Evolutionary conservation across 2,797 vertebrate genomes (phyloP).

Genomic region (Sitta carolinensis): DNA sequence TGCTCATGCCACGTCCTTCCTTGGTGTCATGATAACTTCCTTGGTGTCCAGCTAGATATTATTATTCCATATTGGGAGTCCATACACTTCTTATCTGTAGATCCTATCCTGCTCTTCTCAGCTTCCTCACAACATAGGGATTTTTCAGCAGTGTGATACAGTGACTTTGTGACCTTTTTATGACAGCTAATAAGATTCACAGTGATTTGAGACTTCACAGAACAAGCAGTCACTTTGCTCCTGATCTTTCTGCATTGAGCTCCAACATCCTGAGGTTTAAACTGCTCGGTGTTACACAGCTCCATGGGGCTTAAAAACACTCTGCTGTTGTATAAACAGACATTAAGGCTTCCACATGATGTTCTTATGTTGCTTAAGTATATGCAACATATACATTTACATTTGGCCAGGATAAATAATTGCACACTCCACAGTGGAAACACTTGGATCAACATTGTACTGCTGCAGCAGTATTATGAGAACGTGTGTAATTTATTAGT

Average conservation of each 20-base stretch:
- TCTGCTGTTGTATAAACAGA: neutral
- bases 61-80: fast-evolving
- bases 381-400: neutral
- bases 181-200: neutral
- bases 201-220: neutral
- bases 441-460: neutral
- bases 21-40: neutral
- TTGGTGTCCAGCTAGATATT: neutral
- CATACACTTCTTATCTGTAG: neutral
- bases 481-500: neutral
- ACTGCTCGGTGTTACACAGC: neutral
- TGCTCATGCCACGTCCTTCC: neutral
- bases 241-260: neutral
- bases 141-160: neutral
- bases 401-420: conserved; percentile 5
- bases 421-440: neutral
- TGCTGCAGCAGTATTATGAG: neutral
- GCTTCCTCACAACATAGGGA: neutral
- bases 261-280: neutral
- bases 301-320: neutral
- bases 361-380: neutral
- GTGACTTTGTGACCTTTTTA: conserved; percentile 15
- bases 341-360: neutral
- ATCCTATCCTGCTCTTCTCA: neutral
- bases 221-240: neutral